Evolutionary conservation across 2,888 invertebrate genomes (phyloP), one percentile per base, ranked within the genome.

Genomic region (Perizoma affinitatum): DNA sequence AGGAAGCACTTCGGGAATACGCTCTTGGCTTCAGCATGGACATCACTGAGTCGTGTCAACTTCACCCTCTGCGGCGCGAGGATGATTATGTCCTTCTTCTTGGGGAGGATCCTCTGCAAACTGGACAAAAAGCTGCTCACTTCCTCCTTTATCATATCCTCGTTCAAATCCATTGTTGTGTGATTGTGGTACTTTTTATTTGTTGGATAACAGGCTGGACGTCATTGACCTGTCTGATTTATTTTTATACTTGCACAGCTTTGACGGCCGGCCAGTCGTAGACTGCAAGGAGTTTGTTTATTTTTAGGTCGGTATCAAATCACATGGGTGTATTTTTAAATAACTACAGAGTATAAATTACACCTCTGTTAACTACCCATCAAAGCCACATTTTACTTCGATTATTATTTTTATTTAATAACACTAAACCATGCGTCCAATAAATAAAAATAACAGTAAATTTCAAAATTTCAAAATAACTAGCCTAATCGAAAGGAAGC

Each of bases 1-100:
- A 86, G 78, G 66, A 92, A 92, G 67, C 91, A 92, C 69, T 78
- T 78, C 7, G 92, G 92, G 59, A 92, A 92, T 6, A 90, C 87
- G 63, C 69, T 83, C 63, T 92, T 92, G 2, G 92, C 87, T 66
- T 91, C 91, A 22, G 78, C 68, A 64, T 92, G 92, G 34, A 92
- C 73, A 71, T 89, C 86, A 70, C 80, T 78, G 22, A 92, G 79
- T 50, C 82, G 79, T 57, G 78, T 81, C 69, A 84, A 65, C 67
- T 74, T 82, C 2, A 68, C 58, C 63, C 77, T 82, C 42, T 74
- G 73, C 42, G 83, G 80, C 60, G 79, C 78, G 33, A 87, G 56
- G 43, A 84, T 65, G 8, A 86, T 75, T 4, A 86, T 67, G 1
- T 88, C 85, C 58, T 89, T 90, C 65, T 86, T 90, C 75, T 79